A percentile compares a stretch with the other conserved stretches of the same genome.
Evolutionary conservation across 1,140 invertebrate genomes (phyloP).

Genomic region (Lepidurus couesii): DNA sequence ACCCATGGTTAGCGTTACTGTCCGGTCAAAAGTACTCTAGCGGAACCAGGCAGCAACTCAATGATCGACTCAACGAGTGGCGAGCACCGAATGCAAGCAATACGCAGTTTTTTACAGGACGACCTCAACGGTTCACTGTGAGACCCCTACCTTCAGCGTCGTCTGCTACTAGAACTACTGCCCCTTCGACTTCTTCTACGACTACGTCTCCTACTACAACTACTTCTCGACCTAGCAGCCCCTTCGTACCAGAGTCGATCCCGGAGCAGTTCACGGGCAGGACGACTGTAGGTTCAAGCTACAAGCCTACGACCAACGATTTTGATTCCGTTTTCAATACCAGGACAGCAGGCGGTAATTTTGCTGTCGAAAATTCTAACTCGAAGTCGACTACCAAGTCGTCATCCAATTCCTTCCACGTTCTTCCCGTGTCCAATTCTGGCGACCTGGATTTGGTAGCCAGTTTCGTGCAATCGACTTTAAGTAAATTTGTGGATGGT

Average conservation of each 20-base stretch:
- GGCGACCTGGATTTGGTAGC: constrained; percentile 26
- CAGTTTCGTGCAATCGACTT: constrained; percentile 19
- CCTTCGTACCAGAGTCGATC: neutral
- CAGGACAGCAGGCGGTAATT: neutral
- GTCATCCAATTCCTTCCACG: constrained; percentile 23
- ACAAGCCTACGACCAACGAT: neutral
- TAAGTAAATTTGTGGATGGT: constrained; percentile 23
- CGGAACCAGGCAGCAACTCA: neutral
- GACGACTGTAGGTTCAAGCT: neutral
- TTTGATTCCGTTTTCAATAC: neutral
- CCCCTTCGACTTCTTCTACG: too few relatives aligned
- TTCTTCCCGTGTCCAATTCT: constrained; percentile 24
- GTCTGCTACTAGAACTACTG: too few relatives aligned
- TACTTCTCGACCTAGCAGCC: neutral
- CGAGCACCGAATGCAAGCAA: neutral
- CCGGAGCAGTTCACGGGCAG: neutral
- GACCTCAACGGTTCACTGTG: neutral
- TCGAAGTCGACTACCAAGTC: neutral
- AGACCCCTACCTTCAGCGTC: neutral
- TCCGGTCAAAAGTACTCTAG: neutral
- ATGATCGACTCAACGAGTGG: neutral
- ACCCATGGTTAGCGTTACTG: neutral
- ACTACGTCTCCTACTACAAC: too few relatives aligned
- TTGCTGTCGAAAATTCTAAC: neutral
- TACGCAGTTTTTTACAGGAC: neutral